Base-by-base conservation (phyloP, 2,888 invertebrate genomes). In the Euzetes globulus region DNA sequence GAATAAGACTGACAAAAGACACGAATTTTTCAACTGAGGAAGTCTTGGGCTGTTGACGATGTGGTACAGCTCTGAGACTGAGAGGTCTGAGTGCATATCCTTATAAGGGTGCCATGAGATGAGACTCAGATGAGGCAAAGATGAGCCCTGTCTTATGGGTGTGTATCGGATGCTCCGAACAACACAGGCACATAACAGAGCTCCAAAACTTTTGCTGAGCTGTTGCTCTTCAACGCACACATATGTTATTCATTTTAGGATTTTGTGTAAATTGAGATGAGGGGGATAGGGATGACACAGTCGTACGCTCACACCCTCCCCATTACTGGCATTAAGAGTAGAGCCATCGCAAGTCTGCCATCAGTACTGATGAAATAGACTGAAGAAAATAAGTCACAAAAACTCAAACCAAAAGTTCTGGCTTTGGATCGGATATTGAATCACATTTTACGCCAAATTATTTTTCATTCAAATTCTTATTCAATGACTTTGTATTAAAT, bases 51-150 rank as follows among this genome's bases (percentile, higher is more conserved):
- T 7, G 45, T 68, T 60, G 76, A 75, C 45, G 75, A 74, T 68
- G 47, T 72, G 25, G 33, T 41, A 13, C 45, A 22, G 41, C 41
- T 58, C 72, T 71, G 58, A 33, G 47, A n/a, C 29, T 11, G 25
- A 63, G 58, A 47, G 58, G 27, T 15, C n/a, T 50, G 25, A 71
- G 73, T 72, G 71, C 72, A 71, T 75, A 25, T 73, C 55, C 71
- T 72, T 73, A 55, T 60, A 60, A 75, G 41, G 63, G 41, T 37
- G 19, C 71, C 50, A 50, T 33, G 60, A 60, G 45, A 41, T 68
- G 41, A 68, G 41, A 19, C 68, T 33, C 60, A 60, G 33, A 33
- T 27, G 19, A 19, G 15, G 41, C 15, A 13, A 41, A 33, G 41
- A 68, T 22, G 68, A 41, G 45, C 22, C 68, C 68, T 19, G 27